phyloP scores from a whole-genome alignment of 1,140 invertebrate genomes.

The Temnothorax nylanderi region DNA sequence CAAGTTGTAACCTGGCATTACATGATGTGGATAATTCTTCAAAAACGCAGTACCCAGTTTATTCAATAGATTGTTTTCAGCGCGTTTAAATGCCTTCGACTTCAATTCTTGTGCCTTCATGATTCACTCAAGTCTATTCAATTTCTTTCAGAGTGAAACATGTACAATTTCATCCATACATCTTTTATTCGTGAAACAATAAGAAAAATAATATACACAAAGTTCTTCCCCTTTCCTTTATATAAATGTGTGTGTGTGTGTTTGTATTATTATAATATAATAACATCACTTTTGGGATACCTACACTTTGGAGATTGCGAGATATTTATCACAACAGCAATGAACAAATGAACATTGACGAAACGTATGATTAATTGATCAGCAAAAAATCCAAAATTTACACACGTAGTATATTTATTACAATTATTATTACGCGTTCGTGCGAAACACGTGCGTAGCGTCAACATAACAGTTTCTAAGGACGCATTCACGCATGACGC shows the following conservation, averaged over 20 bases:
- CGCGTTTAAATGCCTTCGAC: conserved; percentile 72
- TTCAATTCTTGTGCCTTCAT: conserved; percentile 56
- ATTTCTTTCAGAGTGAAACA: neutral
- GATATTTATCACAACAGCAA: neutral
- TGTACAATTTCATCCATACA: neutral
- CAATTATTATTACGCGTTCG: too few species aligned
- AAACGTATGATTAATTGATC: too few species aligned
- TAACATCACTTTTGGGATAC: neutral
- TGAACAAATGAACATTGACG: neutral
- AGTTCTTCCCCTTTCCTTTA: neutral
- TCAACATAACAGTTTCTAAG: too few species aligned
- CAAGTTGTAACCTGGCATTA: conserved; percentile 76
- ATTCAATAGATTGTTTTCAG: conserved; percentile 65
- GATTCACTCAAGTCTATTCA: neutral
- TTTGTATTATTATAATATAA: neutral
- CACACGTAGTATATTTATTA: too few species aligned
- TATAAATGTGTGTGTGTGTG: too few species aligned
- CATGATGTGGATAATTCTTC: conserved; percentile 70
- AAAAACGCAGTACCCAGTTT: conserved; percentile 67
- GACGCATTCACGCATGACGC: too few species aligned
- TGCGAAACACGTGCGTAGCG: too few species aligned
- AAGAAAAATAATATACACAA: neutral
- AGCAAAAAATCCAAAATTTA: too few species aligned
- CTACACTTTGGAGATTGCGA: neutral
- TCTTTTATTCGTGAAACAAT: neutral